phyloP scores from a whole-genome alignment of 2,888 invertebrate species.

The Diarsia dahlii region DNA sequence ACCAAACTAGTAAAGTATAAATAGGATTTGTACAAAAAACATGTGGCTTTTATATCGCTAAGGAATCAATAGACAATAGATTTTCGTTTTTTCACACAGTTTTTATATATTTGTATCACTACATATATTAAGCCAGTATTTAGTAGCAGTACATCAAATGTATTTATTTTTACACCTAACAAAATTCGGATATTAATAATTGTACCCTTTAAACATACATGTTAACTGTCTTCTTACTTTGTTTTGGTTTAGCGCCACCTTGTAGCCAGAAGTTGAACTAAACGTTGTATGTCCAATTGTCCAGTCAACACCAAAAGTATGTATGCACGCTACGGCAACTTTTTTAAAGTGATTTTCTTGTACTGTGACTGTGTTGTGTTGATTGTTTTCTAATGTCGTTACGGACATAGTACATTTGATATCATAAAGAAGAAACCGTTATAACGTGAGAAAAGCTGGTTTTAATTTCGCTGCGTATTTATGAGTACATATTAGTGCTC shows the following conservation, averaged over 20 bases:
- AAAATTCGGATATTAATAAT: slow-evolving; percentile 17
- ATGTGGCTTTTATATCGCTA: slow-evolving; percentile 2
- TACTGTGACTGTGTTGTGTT: too few relatives aligned
- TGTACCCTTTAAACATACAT: slow-evolving; percentile 34
- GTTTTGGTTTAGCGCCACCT: slow-evolving; percentile 39
- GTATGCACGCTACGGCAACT: too few relatives aligned
- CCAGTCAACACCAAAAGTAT: too few relatives aligned
- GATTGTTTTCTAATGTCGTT: too few relatives aligned
- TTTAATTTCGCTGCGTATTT: too few relatives aligned
- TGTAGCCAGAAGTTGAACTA: slow-evolving; percentile 7
- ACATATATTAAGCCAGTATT: slow-evolving; percentile 1
- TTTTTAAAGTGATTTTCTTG: too few relatives aligned
- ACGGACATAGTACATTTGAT: too few relatives aligned
- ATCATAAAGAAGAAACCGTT: too few relatives aligned
- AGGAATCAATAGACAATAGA: slow-evolving; percentile 9
- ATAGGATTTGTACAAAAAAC: slow-evolving; percentile 4
- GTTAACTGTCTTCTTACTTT: slow-evolving; percentile 53
- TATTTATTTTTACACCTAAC: slow-evolving; percentile 56
- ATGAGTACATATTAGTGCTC: too few relatives aligned
- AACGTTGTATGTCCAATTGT: too few relatives aligned
- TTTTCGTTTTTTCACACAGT: too few relatives aligned
- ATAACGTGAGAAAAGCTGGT: too few relatives aligned
- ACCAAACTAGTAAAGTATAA: neutral
- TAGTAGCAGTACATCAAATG: slow-evolving; percentile 36
- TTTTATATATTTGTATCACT: slow-evolving; percentile 34